These are phyloP conservation scores for Stegostoma tigrinum DNA, from an alignment of 2,113 vertebrate species.

Conservation along the genomic window DNA sequence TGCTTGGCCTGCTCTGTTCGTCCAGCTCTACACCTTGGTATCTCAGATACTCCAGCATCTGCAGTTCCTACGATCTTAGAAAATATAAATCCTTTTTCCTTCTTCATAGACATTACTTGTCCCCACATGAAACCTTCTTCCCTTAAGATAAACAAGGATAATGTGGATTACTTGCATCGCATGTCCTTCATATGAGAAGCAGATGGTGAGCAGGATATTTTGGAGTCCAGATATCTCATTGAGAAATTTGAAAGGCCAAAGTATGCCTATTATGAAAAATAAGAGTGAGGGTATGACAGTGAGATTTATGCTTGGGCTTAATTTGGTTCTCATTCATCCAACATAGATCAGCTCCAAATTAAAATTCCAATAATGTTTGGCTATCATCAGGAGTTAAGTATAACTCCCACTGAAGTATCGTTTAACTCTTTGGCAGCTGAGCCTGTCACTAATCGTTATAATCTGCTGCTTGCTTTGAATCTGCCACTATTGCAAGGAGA, in stretches of 20 bases:
- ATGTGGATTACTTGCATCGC: neutral
- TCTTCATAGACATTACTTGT: neutral
- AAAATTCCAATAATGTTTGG: neutral
- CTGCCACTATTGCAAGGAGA: neutral
- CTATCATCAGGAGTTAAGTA: neutral
- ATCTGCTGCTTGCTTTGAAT: neutral
- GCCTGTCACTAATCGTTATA: neutral
- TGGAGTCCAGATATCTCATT: neutral
- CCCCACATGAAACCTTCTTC: neutral
- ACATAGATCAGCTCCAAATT: neutral
- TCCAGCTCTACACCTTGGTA: too few species aligned
- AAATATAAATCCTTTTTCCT: neutral
- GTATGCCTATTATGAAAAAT: neutral
- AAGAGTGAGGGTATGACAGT: neutral
- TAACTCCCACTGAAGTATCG: neutral
- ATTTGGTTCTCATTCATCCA: neutral
- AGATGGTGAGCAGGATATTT: neutral
- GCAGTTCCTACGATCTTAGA: neutral
- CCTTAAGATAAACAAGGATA: neutral
- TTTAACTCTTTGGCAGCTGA: neutral
- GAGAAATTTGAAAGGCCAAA: neutral
- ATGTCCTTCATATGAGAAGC: neutral
- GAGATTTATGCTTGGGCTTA: neutral
- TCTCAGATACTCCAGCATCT: too few species aligned
- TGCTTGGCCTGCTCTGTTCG: too few species aligned